Evolutionary conservation across 2,888 invertebrate genomes (phyloP).

Genomic region (Macrosiphum euphorbiae): DNA sequence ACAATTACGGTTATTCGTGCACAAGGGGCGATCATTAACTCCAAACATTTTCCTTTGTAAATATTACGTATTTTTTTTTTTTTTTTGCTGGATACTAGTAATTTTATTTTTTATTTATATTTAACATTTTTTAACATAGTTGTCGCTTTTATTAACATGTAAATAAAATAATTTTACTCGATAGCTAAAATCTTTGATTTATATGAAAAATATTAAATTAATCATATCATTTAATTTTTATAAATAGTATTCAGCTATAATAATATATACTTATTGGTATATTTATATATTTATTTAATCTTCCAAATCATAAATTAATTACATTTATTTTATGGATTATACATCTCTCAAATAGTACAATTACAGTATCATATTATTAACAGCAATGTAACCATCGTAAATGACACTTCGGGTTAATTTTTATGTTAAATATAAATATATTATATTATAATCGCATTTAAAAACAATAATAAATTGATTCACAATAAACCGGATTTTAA

Average conservation of each 20-base stretch:
- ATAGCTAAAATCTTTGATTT: not conserved
- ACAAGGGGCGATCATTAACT: not conserved
- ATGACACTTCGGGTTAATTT: not conserved
- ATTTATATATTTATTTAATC: not conserved
- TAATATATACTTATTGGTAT: not conserved
- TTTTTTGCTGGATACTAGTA: not conserved
- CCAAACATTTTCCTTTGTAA: not conserved
- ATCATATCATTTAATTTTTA: not conserved
- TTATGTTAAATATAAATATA: not conserved
- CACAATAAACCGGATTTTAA: not conserved
- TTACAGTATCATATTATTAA: not conserved
- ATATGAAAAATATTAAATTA: not conserved
- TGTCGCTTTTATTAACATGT: not conserved
- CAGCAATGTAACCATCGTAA: not conserved
- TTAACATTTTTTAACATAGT: not conserved
- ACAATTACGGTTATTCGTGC: conserved; percentile 7
- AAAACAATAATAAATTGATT: not conserved
- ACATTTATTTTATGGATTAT: not conserved
- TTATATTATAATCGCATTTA: not conserved
- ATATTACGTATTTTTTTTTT: not conserved
- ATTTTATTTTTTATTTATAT: not conserved
- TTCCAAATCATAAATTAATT: not conserved
- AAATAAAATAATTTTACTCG: not conserved
- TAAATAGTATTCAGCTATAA: not conserved
- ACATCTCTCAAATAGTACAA: not conserved